These are phyloP conservation scores for Periophthalmus modestus DNA, from an alignment of 2,113 vertebrate species.

Conservation along the genomic window DNA sequence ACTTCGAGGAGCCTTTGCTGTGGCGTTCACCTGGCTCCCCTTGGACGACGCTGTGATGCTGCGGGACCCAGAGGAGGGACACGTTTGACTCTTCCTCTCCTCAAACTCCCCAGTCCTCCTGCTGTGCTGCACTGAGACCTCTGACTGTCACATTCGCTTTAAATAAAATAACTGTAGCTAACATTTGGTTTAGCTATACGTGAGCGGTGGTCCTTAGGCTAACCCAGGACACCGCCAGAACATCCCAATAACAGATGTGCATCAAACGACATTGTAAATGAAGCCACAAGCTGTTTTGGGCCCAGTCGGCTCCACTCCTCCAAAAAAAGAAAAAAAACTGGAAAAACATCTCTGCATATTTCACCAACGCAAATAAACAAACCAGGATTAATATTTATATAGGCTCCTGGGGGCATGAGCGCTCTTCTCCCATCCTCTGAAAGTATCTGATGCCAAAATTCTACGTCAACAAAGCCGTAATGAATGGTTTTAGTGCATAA, in stretches of 20 bases:
- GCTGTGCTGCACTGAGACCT: too few relatives aligned
- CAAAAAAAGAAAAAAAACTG: constrained; percentile 55
- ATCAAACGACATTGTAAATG: constrained; percentile 61
- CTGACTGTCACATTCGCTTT: too few relatives aligned
- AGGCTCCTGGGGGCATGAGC: constrained; percentile 59
- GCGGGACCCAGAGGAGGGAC: too few relatives aligned
- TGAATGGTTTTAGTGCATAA: constrained; percentile 65
- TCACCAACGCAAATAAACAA: constrained; percentile 74
- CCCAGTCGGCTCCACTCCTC: constrained; percentile 46
- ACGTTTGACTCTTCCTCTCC: too few relatives aligned
- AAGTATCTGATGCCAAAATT: constrained; percentile 60
- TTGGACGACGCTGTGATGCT: too few relatives aligned
- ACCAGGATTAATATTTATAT: constrained; percentile 76
- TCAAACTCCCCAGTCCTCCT: too few relatives aligned
- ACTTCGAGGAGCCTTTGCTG: too few relatives aligned
- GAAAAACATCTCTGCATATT: constrained; percentile 78
- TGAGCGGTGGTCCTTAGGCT: neutral
- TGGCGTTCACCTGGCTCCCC: too few relatives aligned
- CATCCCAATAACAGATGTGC: constrained; percentile 47
- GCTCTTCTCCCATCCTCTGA: constrained; percentile 65
- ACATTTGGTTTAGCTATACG: neutral
- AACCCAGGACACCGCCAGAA: constrained; percentile 3
- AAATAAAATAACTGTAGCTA: too few relatives aligned
- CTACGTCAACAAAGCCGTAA: constrained; percentile 58
- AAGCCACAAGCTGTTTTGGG: constrained; percentile 52